Conservation (phyloP, 2,113 vertebrate genomes). For the Ranitomeya variabilis region DNA sequence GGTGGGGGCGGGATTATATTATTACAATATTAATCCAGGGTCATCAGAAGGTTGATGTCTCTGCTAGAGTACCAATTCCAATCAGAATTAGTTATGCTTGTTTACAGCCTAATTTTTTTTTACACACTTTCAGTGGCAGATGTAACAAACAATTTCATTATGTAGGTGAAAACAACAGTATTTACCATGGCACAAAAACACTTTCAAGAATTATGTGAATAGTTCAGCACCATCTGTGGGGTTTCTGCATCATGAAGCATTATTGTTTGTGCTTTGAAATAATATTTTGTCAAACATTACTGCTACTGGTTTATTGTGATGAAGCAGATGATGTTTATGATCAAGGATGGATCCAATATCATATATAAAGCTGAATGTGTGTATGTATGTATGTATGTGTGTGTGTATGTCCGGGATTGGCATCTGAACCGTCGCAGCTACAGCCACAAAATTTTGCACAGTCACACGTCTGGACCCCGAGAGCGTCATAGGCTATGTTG, state of each 20-base stretch:
- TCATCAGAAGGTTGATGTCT: constrained; percentile 18
- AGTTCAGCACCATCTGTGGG: constrained; percentile 46
- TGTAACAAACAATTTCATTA: constrained; percentile 51
- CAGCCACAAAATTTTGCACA: too few relatives aligned
- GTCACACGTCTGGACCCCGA: too few relatives aligned
- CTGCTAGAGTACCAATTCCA: background rate
- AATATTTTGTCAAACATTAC: constrained; percentile 39
- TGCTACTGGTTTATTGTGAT: background rate
- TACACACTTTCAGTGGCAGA: constrained; percentile 30
- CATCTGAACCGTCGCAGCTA: too few relatives aligned
- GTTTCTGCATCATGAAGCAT: constrained; percentile 47
- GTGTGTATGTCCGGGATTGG: too few relatives aligned
- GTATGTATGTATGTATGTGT: too few relatives aligned
- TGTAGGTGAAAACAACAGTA: constrained; percentile 39
- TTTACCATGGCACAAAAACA: constrained; percentile 19
- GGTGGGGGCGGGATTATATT: too few relatives aligned
- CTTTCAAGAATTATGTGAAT: constrained; percentile 29
- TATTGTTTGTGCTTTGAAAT: constrained; percentile 26
- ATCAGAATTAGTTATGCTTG: constrained; percentile 44
- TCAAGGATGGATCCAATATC: background rate
- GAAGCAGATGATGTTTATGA: constrained; percentile 16
- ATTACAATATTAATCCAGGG: constrained; percentile 21
- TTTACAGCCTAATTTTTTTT: constrained; percentile 42
- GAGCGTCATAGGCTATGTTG: too few relatives aligned
- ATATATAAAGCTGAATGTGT: too few relatives aligned